Evolutionary conservation across 2,888 invertebrate genomes (phyloP).

Genomic region (Eupeodes luniger): DNA sequence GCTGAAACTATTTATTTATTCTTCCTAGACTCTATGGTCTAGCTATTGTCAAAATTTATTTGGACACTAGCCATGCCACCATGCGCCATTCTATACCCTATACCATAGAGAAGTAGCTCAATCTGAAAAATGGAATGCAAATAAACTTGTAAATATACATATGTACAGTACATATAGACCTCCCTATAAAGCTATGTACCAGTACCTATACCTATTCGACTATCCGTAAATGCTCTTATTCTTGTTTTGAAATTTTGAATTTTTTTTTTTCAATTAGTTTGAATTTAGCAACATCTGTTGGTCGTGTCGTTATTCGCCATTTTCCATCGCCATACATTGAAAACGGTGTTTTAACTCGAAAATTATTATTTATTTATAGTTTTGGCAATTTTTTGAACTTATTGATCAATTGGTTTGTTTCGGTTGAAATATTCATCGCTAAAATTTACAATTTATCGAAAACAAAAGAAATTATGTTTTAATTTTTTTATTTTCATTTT

Average conservation of each 20-base stretch:
- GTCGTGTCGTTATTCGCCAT: conserved; percentile 15
- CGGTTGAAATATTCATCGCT: conserved; percentile 41
- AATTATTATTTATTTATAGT: conserved; percentile 56
- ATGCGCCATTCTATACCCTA: conserved; percentile 35
- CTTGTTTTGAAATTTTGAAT: conserved; percentile 49
- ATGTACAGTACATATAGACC: neutral
- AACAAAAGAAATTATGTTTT: conserved; percentile 19
- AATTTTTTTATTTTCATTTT: neutral
- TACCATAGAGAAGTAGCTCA: neutral
- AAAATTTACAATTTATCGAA: conserved; percentile 14
- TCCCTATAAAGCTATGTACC: too few relatives aligned
- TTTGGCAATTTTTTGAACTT: conserved; percentile 19
- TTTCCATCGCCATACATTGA: neutral
- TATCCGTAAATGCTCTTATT: conserved; percentile 10
- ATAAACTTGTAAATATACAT: conserved; percentile 35
- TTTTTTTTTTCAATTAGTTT: conserved; percentile 69
- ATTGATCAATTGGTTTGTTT: conserved; percentile 55
- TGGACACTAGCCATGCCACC: conserved; percentile 51
- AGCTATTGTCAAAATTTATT: conserved; percentile 48
- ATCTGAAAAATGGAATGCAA: conserved; percentile 36
- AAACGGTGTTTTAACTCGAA: conserved; percentile 41
- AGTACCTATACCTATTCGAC: neutral
- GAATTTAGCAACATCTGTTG: conserved; percentile 62
- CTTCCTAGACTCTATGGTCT: conserved; percentile 19
- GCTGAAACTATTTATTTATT: conserved; percentile 39